Evolutionary conservation across 2,113 vertebrate genomes (phyloP), one percentile per base, ranked within the genome.

Genomic region (Channa maculata): DNA sequence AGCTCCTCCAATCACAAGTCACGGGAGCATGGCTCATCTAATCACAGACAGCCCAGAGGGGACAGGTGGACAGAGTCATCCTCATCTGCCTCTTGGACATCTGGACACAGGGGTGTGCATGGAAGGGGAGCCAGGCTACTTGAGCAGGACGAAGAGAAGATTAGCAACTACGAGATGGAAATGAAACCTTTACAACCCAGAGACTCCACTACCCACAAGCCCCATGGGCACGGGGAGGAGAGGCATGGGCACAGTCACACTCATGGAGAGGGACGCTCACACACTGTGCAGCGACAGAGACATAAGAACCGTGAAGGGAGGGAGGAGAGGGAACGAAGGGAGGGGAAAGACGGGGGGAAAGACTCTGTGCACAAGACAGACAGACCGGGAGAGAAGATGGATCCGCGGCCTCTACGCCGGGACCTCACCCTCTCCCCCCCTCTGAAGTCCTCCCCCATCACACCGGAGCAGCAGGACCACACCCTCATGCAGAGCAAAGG

Each of bases 81-180:
- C 59, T 95, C 96, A 0, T 77, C 95, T 0, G 94, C 95, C 70
- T 90, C 89, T 37, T 98, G 97, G 97, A 97, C 96, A 86, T 95
- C 95, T 11, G 95, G 86, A 46, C 91, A 90, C 78, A 77, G 95
- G 86, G 95, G 95, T 33, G 92, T 91, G 43, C 93, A 96, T 83
- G 90, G 95, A 77, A 74, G 86, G 46, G 91, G 80, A 12, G 87
- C 94, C 37, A 93, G 93, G 58, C 95, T 97, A 81, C 92, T 96
- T 38, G 97, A 98, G 91, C 95, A 96, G 80, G 97, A 97, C 0
- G 97, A 99, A 94, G 98, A 99, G 88, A 97, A 96, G 91, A 95
- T 96, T 67, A 99, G 97, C 92, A 97, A 95, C 79, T 99, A 99
- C 0, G 96, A 98, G 94, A 96, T 97, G 95, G 98, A 99, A 91